A percentile compares a stretch with the other conserved stretches of the same genome.
Evolutionary conservation across 2,113 vertebrate genomes (phyloP).

Genomic region (Pollimyrus isidori): DNA sequence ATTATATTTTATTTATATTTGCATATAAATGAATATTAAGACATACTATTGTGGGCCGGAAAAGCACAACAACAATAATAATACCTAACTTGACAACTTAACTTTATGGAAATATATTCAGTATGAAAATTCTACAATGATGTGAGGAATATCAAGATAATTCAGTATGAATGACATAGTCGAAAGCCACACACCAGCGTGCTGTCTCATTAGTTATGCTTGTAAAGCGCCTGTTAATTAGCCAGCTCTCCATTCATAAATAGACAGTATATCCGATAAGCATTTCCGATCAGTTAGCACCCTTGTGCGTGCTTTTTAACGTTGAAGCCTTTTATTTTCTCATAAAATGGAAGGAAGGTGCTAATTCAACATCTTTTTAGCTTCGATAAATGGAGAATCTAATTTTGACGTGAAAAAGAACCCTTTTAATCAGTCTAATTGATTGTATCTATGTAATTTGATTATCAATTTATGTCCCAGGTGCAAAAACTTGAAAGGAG

Average conservation of each 20-base stretch:
- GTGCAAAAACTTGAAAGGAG: conserved; percentile 10
- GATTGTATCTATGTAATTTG: background rate
- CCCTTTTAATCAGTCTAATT: background rate
- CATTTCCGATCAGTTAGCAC: conserved; percentile 2
- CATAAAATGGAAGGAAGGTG: conserved; percentile 9
- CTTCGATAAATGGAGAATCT: background rate
- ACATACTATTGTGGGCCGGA: background rate
- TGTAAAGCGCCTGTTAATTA: background rate
- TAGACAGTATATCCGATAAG: background rate
- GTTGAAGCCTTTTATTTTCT: background rate
- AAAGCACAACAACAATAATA: background rate
- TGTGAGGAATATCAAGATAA: background rate
- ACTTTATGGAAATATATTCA: background rate
- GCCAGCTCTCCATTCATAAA: background rate
- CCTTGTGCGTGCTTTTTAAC: background rate
- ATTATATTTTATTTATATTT: background rate
- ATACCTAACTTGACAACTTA: background rate
- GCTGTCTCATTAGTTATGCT: background rate
- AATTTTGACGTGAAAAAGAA: background rate
- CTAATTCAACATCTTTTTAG: background rate
- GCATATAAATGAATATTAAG: background rate
- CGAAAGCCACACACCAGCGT: background rate
- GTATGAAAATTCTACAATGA: background rate
- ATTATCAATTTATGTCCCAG: background rate
- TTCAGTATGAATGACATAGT: background rate